Conservation (phyloP, 2,888 invertebrate species). For the Drosophila cognata region DNA sequence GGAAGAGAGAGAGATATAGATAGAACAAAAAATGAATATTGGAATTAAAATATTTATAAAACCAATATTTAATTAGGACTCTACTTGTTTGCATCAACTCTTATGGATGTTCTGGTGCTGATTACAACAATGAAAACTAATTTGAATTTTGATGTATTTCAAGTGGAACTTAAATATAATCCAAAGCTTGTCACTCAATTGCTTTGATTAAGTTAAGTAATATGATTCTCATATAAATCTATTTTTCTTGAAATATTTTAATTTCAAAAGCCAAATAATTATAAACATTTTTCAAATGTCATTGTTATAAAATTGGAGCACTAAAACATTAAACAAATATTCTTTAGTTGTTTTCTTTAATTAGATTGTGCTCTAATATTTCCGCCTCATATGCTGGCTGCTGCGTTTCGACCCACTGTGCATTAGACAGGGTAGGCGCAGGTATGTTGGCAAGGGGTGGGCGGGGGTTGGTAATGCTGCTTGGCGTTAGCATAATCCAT, state of each 20-base stretch:
- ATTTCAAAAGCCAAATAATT: too few relatives aligned
- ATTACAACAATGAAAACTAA: not conserved
- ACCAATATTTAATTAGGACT: not conserved
- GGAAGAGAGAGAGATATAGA: not conserved
- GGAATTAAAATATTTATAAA: not conserved
- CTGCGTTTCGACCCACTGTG: conserved; percentile 28
- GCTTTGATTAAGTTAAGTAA: not conserved
- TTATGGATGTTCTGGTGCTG: not conserved
- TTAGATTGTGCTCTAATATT: not conserved
- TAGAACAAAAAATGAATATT: not conserved
- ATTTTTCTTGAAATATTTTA: not conserved
- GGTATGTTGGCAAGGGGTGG: not conserved
- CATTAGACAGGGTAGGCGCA: not conserved
- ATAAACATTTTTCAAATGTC: too few relatives aligned
- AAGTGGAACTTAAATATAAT: not conserved
- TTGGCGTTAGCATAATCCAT: conserved; percentile 50
- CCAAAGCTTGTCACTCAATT: not conserved
- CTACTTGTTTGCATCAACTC: not conserved
- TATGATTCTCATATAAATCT: not conserved
- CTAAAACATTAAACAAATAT: not conserved
- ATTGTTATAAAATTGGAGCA: too few relatives aligned
- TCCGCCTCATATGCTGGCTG: not conserved
- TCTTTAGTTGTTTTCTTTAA: not conserved
- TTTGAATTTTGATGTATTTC: not conserved
- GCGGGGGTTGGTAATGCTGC: not conserved